phyloP scores from a whole-genome alignment of 2,113 vertebrate species.

The Saimiri boliviensis region DNA sequence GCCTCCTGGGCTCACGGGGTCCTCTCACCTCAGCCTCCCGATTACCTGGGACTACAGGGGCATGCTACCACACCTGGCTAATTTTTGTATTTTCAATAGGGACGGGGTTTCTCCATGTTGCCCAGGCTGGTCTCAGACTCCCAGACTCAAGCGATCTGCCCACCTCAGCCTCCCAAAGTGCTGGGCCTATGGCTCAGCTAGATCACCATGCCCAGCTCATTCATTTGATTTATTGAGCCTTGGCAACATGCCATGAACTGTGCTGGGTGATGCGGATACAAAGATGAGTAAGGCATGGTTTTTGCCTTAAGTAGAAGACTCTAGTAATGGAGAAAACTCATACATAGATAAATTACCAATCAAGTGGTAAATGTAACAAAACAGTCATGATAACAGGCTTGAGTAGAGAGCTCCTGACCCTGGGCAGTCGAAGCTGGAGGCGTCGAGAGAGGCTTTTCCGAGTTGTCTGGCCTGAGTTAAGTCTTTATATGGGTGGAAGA shows the following conservation, averaged over 20 bases:
- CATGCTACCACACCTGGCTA: not conserved
- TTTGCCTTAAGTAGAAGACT: conserved; percentile 14
- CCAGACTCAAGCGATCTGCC: not conserved
- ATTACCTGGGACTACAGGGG: not conserved
- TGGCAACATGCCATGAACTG: not conserved
- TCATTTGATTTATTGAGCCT: not conserved
- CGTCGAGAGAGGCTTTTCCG: not conserved
- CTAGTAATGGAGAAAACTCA: not conserved
- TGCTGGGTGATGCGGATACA: not conserved
- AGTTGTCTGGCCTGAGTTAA: not conserved
- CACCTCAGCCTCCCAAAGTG: not conserved
- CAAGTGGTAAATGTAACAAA: not conserved
- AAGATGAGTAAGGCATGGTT: not conserved
- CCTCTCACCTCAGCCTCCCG: not conserved
- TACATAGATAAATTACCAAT: not conserved
- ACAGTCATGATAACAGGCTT: not conserved
- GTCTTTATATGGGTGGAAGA: not conserved
- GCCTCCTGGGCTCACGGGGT: not conserved
- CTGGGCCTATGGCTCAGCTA: not conserved
- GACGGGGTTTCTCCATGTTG: not conserved
- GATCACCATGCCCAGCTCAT: no score
- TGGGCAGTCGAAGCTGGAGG: not conserved
- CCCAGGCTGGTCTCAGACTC: not conserved
- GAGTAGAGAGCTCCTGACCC: not conserved
- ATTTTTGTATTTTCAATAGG: not conserved